Base-by-base conservation (phyloP, 2,113 vertebrate genomes). In the Notothenia rossii region DNA sequence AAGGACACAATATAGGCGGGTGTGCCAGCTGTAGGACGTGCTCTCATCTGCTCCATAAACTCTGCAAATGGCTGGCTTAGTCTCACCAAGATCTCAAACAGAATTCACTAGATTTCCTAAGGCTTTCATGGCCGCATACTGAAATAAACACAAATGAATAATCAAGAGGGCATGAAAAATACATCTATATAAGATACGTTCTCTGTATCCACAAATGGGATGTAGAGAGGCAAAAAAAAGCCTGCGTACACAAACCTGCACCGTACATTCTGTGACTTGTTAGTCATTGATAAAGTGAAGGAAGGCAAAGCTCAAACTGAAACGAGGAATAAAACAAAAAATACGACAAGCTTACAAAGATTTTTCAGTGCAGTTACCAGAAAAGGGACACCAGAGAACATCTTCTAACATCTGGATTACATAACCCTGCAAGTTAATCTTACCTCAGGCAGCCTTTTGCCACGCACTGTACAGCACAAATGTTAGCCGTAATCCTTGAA, bases 391-490 rank as follows among this genome's bases (percentile, higher is more conserved):
- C 64, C 79, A 62, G 10, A 59, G 58, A 75, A 83, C 64, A 79
- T 88, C 64, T 84, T 87, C 55, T 77, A 90, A 89, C 84, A 82
- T 84, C 78, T 91, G 80, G 71, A 82, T 92, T 88, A 86, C 76
- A 77, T 81, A 86, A 87, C 51, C 11, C 18, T 54, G 49, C 55
- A 77, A 80, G 66, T 84, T 88, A 90, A 91, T 88, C 78, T 87
- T 63, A 88, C 88, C 86, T 90, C 86, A 13, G 85, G 87, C 87
- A 73, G 77, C 69, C 62, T 82, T 84, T 75, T 79, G 73, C 76
- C 74, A 75, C 64, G 78, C 85, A 84, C 72, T 81, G 64, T 79
- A 81, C 76, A 84, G 64, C 77, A 81, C 76, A 84, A 83, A 87
- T 75, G 83, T 59, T 60, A 75, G 72, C 75, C 62, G 77, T 92